A percentile compares a stretch with the other conserved stretches of the same genome.
These are phyloP conservation scores for Ceraclea dissimilis DNA, from an alignment of 2,888 invertebrate genomes.

Conservation along the genomic window DNA sequence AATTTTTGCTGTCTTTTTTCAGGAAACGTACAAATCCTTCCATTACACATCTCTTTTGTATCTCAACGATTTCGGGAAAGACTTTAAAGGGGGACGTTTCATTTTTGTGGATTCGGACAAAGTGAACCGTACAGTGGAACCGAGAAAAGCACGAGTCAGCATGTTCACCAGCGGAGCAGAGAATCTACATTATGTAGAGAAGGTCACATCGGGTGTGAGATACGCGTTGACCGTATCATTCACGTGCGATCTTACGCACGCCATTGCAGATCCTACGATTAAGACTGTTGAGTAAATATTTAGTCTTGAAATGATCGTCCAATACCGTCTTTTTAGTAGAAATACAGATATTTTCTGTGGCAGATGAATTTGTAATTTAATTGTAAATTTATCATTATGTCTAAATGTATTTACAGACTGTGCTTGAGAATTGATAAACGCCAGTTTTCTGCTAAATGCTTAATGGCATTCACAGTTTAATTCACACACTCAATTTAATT, in stretches of 20 bases:
- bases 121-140: conserved; percentile 63
- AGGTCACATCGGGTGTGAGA: conserved; percentile 64
- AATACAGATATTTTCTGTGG: no score
- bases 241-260: conserved; percentile 66
- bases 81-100: conserved; percentile 80
- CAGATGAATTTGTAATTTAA: no score
- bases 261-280: conserved; percentile 53
- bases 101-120: conserved; percentile 64
- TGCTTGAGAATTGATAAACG: no score
- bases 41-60: conserved; percentile 82
- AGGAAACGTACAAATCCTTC: conserved; percentile 81
- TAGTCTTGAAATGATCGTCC: no score
- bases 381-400: no score
- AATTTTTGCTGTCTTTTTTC: conserved; percentile 30
- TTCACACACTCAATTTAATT: no score
- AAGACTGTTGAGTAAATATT: conserved; percentile 7
- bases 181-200: conserved; percentile 77
- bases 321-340: no score
- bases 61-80: conserved; percentile 62
- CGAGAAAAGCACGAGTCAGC: conserved; percentile 67
- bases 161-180: conserved; percentile 85
- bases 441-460: no score
- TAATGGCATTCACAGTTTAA: no score
- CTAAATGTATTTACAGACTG: no score
- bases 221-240: conserved; percentile 83